A percentile compares a stretch with the other conserved stretches of the same genome.
Evolutionary conservation across 2,888 invertebrate species (phyloP).

Genomic region (Digitonthophagus gazella): DNA sequence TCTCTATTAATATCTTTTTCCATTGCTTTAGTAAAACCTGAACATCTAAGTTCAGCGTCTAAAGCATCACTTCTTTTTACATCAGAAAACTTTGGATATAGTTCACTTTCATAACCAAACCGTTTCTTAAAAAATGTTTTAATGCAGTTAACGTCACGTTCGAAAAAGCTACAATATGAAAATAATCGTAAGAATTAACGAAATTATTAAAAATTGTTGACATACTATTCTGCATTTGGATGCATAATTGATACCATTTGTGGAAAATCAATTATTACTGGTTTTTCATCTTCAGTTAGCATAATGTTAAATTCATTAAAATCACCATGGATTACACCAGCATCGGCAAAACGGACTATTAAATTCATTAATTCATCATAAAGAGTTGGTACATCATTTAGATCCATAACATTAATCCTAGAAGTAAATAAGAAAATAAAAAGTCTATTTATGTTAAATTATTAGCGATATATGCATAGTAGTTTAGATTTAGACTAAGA

Average conservation of each 20-base stretch:
- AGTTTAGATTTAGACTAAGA: neutral
- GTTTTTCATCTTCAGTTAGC: slow-evolving; percentile 74
- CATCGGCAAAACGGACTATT: slow-evolving; percentile 84
- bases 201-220: slow-evolving; percentile 28
- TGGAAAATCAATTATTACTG: slow-evolving; percentile 95
- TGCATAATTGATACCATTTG: slow-evolving; percentile 98
- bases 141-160: slow-evolving; percentile 92
- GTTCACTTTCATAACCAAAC: slow-evolving; percentile 84
- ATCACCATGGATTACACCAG: slow-evolving; percentile 97
- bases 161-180: slow-evolving; percentile 72
- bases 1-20: slow-evolving; percentile 66
- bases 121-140: slow-evolving; percentile 86
- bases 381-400: slow-evolving; percentile 69
- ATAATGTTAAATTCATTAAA: slow-evolving; percentile 99
- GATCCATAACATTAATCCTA: slow-evolving; percentile 61
- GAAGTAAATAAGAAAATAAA: slow-evolving; percentile 36
- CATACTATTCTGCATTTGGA: slow-evolving; percentile 82
- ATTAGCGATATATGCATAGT: neutral
- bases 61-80: slow-evolving; percentile 74
- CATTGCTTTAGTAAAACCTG: slow-evolving; percentile 82
- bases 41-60: slow-evolving; percentile 87
- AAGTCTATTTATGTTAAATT: no score
- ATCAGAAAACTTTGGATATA: slow-evolving; percentile 75
- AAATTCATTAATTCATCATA: slow-evolving; percentile 95
- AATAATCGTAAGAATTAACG: neutral